Conservation (phyloP, 2,888 invertebrate species). For the Axea sp. region DNA sequence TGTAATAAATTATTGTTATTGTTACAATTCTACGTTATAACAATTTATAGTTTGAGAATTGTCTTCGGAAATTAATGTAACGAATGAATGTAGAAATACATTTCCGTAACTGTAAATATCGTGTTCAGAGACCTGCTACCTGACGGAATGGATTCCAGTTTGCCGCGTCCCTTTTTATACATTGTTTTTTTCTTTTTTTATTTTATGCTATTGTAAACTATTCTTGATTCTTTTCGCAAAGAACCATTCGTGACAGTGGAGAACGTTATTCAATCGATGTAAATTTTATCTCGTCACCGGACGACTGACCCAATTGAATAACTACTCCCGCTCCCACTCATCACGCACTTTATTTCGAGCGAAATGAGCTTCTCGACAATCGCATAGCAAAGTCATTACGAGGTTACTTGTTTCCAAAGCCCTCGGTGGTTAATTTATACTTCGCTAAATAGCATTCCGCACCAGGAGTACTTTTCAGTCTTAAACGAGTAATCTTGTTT, state of each 20-base stretch:
- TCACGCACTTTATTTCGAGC: conserved; percentile 17
- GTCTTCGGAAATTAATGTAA: too few species aligned
- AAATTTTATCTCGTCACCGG: conserved; percentile 18
- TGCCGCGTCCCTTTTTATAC: not conserved
- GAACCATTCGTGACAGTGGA: not conserved
- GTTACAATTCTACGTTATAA: too few species aligned
- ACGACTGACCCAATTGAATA: conserved; percentile 38
- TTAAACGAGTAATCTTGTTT: not conserved
- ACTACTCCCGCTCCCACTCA: conserved; percentile 16
- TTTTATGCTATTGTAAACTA: not conserved
- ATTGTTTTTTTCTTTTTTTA: not conserved
- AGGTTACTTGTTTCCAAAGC: not conserved
- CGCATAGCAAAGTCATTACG: not conserved
- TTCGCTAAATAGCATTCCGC: too few species aligned
- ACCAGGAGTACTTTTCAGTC: too few species aligned
- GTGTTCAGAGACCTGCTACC: too few species aligned
- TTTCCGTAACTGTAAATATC: too few species aligned
- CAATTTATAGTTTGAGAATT: too few species aligned
- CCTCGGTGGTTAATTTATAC: too few species aligned
- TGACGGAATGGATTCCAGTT: too few species aligned
- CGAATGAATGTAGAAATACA: too few species aligned
- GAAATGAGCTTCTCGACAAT: conserved; percentile 10
- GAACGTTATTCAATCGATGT: conserved; percentile 30
- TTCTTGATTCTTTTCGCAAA: conserved; percentile 15
- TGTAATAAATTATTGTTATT: too few species aligned